Evolutionary conservation across 1,140 invertebrate species (phyloP).

Genomic region (Lucilia sericata): DNA sequence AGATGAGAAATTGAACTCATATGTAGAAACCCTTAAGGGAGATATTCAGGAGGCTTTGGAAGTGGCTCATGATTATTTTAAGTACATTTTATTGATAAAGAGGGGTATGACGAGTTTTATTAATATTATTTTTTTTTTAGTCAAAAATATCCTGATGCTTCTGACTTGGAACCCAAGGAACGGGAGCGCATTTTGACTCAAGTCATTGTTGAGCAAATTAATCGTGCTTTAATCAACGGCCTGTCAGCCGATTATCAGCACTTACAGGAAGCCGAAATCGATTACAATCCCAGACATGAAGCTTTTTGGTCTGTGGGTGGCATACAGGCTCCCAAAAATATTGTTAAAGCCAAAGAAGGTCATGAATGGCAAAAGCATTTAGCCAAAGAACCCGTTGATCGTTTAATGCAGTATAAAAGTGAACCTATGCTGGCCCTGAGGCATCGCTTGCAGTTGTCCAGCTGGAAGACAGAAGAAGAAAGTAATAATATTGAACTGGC

Average conservation of each 20-base stretch:
- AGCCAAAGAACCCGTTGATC: constrained; percentile 72
- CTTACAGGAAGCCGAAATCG: constrained; percentile 76
- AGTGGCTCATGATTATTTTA: constrained; percentile 55
- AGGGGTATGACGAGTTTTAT: neutral
- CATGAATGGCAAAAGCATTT: constrained; percentile 65
- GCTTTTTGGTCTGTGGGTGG: constrained; percentile 84
- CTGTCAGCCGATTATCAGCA: constrained; percentile 72
- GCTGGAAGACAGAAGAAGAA: constrained; percentile 73
- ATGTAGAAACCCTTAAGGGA: constrained; percentile 53
- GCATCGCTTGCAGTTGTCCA: constrained; percentile 73
- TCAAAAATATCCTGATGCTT: constrained; percentile 11
- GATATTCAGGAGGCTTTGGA: constrained; percentile 59
- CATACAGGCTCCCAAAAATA: constrained; percentile 70
- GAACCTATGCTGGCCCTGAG: constrained; percentile 76
- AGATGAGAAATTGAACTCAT: constrained; percentile 63
- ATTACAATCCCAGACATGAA: constrained; percentile 81
- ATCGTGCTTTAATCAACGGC: constrained; percentile 74
- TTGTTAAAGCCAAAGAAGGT: constrained; percentile 66
- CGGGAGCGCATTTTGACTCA: constrained; percentile 55
- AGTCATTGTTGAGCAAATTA: constrained; percentile 75
- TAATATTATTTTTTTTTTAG: constrained; percentile 25
- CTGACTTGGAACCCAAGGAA: constrained; percentile 53
- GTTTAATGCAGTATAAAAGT: constrained; percentile 76
- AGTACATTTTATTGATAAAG: constrained; percentile 46
- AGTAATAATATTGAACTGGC: constrained; percentile 65